A percentile compares a stretch with the other conserved stretches of the same genome.
These are phyloP conservation scores for Drosophila mauritiana DNA, from an alignment of 1,140 invertebrate genomes.

Conservation along the genomic window DNA sequence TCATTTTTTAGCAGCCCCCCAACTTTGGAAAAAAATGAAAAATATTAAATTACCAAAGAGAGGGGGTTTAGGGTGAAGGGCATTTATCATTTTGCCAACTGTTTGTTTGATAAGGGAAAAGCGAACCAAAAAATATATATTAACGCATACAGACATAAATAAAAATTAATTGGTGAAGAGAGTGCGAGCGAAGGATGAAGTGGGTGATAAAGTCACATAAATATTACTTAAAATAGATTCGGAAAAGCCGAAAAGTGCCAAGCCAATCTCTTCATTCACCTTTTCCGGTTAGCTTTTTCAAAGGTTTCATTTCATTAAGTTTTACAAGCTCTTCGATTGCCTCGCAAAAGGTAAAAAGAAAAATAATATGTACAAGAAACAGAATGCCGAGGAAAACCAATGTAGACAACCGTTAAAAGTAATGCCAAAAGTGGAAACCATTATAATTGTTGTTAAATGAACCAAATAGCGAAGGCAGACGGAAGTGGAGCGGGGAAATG, in stretches of 20 bases:
- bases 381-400: slow-evolving; percentile 13
- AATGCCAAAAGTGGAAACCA: slow-evolving; percentile 48
- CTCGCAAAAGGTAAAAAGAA: background rate
- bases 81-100: slow-evolving; percentile 83
- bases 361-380: background rate
- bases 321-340: slow-evolving; percentile 57
- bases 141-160: slow-evolving; percentile 28
- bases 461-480: slow-evolving; percentile 22
- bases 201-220: slow-evolving; percentile 49
- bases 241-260: slow-evolving; percentile 47
- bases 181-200: slow-evolving; percentile 4
- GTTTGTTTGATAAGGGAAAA: slow-evolving; percentile 81
- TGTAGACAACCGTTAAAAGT: slow-evolving; percentile 39
- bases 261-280: slow-evolving; percentile 15
- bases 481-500: slow-evolving; percentile 9
- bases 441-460: slow-evolving; percentile 55
- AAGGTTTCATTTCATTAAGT: slow-evolving; percentile 75
- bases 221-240: slow-evolving; percentile 78
- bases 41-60: slow-evolving; percentile 75
- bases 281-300: slow-evolving; percentile 10
- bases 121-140: slow-evolving; percentile 16
- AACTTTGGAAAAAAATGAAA: slow-evolving; percentile 43
- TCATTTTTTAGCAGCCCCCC: slow-evolving; percentile 76
- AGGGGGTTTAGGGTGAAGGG: slow-evolving; percentile 33
- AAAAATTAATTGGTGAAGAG: slow-evolving; percentile 33